Evolutionary conservation across 2,888 invertebrate genomes (phyloP), one percentile per base, ranked within the genome.

Genomic region (Strigamia transsilvanica): DNA sequence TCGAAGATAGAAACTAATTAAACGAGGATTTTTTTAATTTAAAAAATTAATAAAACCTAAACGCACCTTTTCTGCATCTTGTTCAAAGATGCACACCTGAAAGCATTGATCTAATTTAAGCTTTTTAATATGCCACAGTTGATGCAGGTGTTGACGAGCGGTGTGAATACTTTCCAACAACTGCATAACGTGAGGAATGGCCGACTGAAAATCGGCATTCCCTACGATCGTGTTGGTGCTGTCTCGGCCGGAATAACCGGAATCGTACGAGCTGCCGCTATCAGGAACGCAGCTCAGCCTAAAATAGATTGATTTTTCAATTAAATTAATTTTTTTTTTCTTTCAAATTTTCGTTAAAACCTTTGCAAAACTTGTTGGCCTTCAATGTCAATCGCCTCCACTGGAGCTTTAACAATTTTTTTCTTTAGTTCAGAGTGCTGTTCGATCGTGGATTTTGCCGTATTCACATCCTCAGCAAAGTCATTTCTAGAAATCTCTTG

Each of bases 41-140:
- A n/a, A 18, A 23, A 27, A 38, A 27, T 23, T 51, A n/a, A 41
- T 41, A n/a, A n/a, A n/a, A n/a, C n/a, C n/a, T 2, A n/a, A 13
- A 80, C 86, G 85, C 85, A 87, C 94, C 92, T 96, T 98, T 88
- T 98, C 97, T 85, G 98, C 98, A 88, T 99, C 99, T 88, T 97
- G 96, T 89, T 99, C 98, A 87, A 98, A 98, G 79, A 98, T 91
- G 80, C 98, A 91, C 85, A 98, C 91, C 88, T 99, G 98, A 87
- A 98, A 96, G 88, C 98, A 97, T 88, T 98, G 98, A 87, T 98
- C 98, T 84, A 99, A 91, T 88, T 97, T 95, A 86, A 94, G 92
- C 87, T 97, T 95, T 88, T 98, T 97, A 86, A 94, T 94, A 87
- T 97, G 96, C 98, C 98, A 99, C 82, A 96, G 90, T 86, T 96